Base-by-base conservation (phyloP, 2,113 vertebrate species). In the Pseudorectes ferrugineus region DNA sequence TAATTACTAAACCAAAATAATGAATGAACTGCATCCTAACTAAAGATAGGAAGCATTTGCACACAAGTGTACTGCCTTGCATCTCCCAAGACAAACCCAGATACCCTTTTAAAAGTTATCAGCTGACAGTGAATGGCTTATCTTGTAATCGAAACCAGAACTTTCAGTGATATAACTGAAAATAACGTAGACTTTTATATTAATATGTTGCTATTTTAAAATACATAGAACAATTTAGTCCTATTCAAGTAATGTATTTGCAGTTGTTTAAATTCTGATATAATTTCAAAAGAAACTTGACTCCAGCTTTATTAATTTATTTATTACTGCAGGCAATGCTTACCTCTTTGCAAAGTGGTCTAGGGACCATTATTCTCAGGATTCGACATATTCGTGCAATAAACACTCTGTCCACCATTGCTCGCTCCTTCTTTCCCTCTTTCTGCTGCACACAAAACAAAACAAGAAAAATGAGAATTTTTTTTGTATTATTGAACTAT, bases 331-430 rank as follows among this genome's bases (percentile, higher is more conserved):
- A 84, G 42, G 12, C 62, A 93, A 94, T 40, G 76, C 98, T 94
- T 96, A 99, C 99, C 99, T 99, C 99, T 98, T 98, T 99, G 97
- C 98, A 98, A 96, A 99, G 96, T 19, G 98, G 68, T 70, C 96
- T 97, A 54, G 99, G 99, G 14, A 99, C 98, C 98, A 99, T 98
- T 96, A 99, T 98, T 93, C 93, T 97, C 88, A 99, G 33, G 74
- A 99, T 99, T 77, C 89, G 96, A 29, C 96, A 85, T 63, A 99
- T 98, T 54, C 99, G 97, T 81, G 93, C 80, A 88, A 99, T 97
- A 96, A 99, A 99, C 12, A 98, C 96, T 71, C 95, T 98, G 97
- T 99, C 99, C 96, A 99, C 99, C 49, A 98, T 92, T 6, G 99
- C 99, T 59, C 98, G 97, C 48, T 99, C 99, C 96, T 99, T 99